Conservation (phyloP, 92 coral and sea anemone genomes). For the Palythoa heliodiscus region DNA sequence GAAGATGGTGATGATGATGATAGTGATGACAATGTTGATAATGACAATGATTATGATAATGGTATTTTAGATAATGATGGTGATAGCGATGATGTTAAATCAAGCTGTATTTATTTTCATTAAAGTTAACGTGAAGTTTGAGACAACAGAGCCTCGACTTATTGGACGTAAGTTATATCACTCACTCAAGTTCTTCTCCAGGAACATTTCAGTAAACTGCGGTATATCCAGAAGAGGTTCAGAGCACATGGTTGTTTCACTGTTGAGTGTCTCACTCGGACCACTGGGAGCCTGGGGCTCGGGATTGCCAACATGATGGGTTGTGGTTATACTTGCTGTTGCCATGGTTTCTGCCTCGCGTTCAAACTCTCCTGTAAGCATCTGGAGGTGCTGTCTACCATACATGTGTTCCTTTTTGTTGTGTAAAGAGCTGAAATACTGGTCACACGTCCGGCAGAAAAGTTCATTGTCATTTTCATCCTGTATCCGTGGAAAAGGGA, state of each 20-base stretch:
- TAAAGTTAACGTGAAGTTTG: background rate
- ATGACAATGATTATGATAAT: background rate
- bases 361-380: conserved; percentile 90
- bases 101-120: background rate
- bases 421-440: conserved; percentile 90
- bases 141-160: too few relatives aligned
- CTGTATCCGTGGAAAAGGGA: conserved; percentile 34
- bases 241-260: conserved; percentile 11
- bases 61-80: background rate
- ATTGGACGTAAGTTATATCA: background rate
- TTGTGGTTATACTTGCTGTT: conserved; percentile 44
- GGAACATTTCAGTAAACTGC: conserved; percentile 80
- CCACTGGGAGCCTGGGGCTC: conserved; percentile 24
- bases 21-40: background rate
- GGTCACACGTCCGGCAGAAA: conserved; percentile 86
- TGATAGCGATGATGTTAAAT: background rate
- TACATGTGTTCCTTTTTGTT: conserved; percentile 90
- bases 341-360: conserved; percentile 77
- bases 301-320: conserved; percentile 7
- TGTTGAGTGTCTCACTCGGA: background rate
- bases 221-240: conserved; percentile 51
- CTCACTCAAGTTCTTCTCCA: conserved; percentile 87
- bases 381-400: conserved; percentile 87
- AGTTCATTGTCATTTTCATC: conserved; percentile 71
- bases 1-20: background rate